A percentile compares a stretch with the other conserved stretches of the same genome.
phyloP scores from a whole-genome alignment of 2,113 vertebrate species.

The Amazona vittata region DNA sequence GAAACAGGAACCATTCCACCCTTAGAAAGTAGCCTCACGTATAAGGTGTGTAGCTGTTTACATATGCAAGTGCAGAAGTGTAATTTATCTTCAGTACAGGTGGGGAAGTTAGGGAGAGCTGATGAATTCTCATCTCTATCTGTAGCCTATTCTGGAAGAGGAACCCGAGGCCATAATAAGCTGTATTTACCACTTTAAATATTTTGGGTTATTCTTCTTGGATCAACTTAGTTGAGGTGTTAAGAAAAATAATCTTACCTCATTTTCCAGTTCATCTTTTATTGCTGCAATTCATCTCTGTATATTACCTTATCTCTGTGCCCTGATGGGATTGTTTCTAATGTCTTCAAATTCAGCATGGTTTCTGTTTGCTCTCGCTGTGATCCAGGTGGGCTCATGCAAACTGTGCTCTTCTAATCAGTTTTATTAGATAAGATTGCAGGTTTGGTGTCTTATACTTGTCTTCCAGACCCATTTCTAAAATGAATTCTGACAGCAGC shows the following conservation, averaged over 20 bases:
- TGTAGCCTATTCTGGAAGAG: background rate
- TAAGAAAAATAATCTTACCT: background rate
- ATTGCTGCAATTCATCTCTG: background rate
- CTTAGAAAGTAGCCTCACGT: accelerated
- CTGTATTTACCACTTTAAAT: background rate
- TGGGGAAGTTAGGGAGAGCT: background rate
- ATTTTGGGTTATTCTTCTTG: background rate
- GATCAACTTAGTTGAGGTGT: background rate
- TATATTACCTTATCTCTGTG: background rate
- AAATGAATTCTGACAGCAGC: background rate
- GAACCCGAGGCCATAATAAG: background rate
- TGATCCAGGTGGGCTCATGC: background rate
- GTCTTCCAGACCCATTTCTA: background rate
- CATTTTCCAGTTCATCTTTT: background rate
- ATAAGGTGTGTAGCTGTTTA: background rate
- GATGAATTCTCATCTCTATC: background rate
- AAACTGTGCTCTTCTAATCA: background rate
- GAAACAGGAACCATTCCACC: background rate
- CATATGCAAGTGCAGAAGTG: accelerated
- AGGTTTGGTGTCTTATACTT: background rate
- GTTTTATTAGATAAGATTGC: conserved; percentile 13
- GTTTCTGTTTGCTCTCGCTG: background rate
- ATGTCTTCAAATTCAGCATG: background rate
- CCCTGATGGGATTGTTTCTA: background rate
- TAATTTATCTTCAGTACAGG: background rate